A percentile compares a stretch with the other conserved stretches of the same genome.
phyloP scores from a whole-genome alignment of 2,888 invertebrate genomes.

The Acronicta leporina region DNA sequence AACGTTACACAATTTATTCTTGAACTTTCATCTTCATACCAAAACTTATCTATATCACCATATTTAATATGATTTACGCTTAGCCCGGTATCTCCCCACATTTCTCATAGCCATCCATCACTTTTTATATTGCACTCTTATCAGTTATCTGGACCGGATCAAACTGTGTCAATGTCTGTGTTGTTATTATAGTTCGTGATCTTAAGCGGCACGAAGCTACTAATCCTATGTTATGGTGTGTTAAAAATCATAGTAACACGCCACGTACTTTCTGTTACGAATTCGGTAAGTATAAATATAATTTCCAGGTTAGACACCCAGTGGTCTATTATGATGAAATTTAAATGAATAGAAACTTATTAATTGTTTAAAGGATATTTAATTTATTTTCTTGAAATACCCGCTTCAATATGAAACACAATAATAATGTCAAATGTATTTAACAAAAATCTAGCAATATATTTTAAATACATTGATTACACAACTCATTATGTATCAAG shows the following conservation, averaged over 20 bases:
- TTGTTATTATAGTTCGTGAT: conserved; percentile 26
- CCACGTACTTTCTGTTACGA: too few species aligned
- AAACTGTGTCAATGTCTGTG: conserved; percentile 62
- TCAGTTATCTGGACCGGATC: conserved; percentile 60
- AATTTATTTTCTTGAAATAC: too few species aligned
- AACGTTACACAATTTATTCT: not conserved
- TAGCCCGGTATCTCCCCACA: conserved; percentile 23
- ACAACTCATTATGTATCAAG: too few species aligned
- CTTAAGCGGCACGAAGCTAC: conserved; percentile 9
- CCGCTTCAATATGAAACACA: too few species aligned
- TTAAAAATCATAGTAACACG: conserved; percentile 4
- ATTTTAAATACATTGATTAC: too few species aligned
- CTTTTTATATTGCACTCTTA: conserved; percentile 57
- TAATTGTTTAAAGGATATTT: too few species aligned
- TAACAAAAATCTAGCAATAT: too few species aligned
- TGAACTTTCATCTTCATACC: conserved; percentile 18
- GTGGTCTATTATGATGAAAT: too few species aligned
- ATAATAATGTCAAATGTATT: too few species aligned
- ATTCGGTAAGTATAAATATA: too few species aligned
- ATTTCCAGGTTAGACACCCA: too few species aligned
- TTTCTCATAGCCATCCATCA: conserved; percentile 58
- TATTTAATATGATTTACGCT: conserved; percentile 47
- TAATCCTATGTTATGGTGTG: conserved; percentile 17
- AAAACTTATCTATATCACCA: conserved; percentile 38
- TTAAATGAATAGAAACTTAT: too few species aligned